phyloP scores from a whole-genome alignment of 2,797 vertebrate genomes.

The Tarsius wallacei region DNA sequence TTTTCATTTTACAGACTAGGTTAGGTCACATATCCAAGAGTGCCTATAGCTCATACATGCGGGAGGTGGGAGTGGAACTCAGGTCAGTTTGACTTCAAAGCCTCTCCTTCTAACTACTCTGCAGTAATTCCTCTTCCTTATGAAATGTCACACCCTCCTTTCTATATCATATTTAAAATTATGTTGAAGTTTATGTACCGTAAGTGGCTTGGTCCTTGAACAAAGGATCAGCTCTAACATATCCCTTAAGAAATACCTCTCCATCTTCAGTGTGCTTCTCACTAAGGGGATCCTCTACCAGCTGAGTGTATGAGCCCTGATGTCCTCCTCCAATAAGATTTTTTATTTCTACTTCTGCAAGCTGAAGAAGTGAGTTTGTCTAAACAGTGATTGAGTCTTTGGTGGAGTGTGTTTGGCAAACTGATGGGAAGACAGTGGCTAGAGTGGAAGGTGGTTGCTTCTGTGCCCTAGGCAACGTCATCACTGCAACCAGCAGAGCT shows the following conservation, averaged over 20 bases:
- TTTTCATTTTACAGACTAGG: conserved; percentile 10
- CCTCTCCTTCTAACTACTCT: neutral
- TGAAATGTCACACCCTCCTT: neutral
- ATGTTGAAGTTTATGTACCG: neutral
- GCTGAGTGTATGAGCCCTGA: neutral
- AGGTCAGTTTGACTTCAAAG: neutral
- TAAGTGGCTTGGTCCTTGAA: neutral
- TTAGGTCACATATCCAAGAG: neutral
- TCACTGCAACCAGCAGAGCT: neutral
- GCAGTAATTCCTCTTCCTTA: neutral
- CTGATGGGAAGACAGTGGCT: neutral
- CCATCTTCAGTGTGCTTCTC: neutral
- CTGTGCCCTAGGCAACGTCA: neutral
- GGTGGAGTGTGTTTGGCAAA: neutral
- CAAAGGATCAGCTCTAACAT: neutral
- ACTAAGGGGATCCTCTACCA: neutral
- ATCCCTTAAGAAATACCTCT: neutral
- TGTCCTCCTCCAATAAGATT: neutral
- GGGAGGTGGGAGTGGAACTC: neutral
- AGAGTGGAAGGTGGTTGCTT: neutral
- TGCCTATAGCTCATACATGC: neutral
- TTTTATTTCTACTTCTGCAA: neutral
- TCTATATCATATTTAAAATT: neutral
- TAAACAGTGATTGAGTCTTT: neutral
- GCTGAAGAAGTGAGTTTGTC: neutral